phyloP scores from a whole-genome alignment of 2,113 vertebrate species.

The Lophotis ruficrista region DNA sequence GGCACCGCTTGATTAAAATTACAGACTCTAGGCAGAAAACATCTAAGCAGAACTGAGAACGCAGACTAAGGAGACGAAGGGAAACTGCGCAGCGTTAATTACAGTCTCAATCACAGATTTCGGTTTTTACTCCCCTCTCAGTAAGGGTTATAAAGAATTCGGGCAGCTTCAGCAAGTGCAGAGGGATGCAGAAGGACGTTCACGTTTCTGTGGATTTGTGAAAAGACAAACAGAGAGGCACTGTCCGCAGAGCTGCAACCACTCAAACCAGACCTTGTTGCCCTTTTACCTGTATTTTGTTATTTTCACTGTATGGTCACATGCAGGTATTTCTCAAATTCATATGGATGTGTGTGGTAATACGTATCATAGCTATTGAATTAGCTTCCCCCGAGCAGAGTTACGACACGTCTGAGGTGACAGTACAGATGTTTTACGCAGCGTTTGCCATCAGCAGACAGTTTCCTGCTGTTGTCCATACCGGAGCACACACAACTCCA shows the following conservation, averaged over 20 bases:
- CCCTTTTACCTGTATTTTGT: not conserved
- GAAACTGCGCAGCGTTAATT: not conserved
- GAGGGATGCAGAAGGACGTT: not conserved
- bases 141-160: slow-evolving; percentile 9
- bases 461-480: not conserved
- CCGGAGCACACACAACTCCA: not conserved
- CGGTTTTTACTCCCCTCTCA: slow-evolving; percentile 22
- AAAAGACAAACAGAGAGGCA: not conserved
- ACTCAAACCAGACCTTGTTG: not conserved
- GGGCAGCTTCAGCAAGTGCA: not conserved
- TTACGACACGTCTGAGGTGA: not conserved
- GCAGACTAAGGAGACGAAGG: slow-evolving; percentile 38
- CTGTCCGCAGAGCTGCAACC: not conserved
- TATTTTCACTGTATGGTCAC: not conserved
- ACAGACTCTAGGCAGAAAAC: slow-evolving; percentile 63
- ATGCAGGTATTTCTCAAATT: not conserved
- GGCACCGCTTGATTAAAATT: slow-evolving; percentile 71
- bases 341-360: not conserved
- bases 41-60: slow-evolving; percentile 56
- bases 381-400: not conserved
- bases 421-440: not conserved
- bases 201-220: not conserved
- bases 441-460: not conserved
- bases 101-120: not conserved
- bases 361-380: not conserved